phyloP scores from a whole-genome alignment of 1,140 invertebrate species.

The Heliconius hewitsoni region DNA sequence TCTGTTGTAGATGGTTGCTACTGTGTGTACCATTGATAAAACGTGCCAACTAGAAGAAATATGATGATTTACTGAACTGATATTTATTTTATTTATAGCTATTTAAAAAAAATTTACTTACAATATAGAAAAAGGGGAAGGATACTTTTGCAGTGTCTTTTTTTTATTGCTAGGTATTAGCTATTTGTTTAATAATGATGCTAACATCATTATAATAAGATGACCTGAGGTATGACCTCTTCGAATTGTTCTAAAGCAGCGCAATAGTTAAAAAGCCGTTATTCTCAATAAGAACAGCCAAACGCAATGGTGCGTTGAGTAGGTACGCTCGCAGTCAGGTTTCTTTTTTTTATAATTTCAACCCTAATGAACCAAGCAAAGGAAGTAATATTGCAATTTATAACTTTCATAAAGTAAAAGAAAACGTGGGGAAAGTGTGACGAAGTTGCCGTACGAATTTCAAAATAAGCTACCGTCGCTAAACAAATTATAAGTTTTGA shows the following conservation, averaged over 20 bases:
- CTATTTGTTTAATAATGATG: not conserved
- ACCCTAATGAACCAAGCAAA: slow-evolving; percentile 34
- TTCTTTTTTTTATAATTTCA: slow-evolving; percentile 21
- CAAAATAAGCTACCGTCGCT: not conserved
- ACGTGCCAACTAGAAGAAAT: too few species aligned
- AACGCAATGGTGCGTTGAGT: slow-evolving; percentile 27
- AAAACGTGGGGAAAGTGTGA: slow-evolving; percentile 21
- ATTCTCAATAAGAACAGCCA: slow-evolving; percentile 10
- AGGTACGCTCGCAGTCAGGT: not conserved
- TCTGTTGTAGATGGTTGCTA: too few species aligned
- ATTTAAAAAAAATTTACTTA: too few species aligned
- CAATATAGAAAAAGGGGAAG: too few species aligned
- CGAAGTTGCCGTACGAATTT: slow-evolving; percentile 1
- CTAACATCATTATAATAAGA: not conserved
- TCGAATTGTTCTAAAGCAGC: not conserved
- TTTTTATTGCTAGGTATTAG: too few species aligned
- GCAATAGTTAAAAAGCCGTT: slow-evolving; percentile 8
- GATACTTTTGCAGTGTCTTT: too few species aligned
- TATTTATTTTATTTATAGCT: too few species aligned
- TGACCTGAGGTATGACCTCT: not conserved
- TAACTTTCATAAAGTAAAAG: slow-evolving; percentile 12
- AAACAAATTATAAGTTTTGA: not conserved
- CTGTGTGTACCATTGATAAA: too few species aligned
- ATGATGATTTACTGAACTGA: too few species aligned
- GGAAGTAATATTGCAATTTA: slow-evolving; percentile 10